These are phyloP conservation scores for Saccostrea cuccullata DNA, from an alignment of 1,140 invertebrate species.

Conservation along the genomic window DNA sequence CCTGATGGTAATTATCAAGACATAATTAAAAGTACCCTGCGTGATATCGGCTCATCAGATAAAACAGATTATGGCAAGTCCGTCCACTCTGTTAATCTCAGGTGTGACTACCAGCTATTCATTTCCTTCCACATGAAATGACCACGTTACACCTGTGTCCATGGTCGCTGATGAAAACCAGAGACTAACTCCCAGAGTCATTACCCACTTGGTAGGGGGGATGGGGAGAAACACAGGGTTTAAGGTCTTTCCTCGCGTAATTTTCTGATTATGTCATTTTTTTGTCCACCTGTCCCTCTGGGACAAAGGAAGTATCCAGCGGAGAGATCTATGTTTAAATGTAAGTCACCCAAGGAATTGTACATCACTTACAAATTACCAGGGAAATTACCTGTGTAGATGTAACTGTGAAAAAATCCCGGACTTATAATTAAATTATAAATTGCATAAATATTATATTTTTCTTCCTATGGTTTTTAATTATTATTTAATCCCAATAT, in stretches of 20 bases:
- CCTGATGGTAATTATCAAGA: constrained; percentile 16
- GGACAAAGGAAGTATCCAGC: background rate
- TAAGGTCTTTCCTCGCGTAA: background rate
- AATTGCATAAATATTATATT: too few species aligned
- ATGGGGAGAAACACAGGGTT: background rate
- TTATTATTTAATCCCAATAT: too few species aligned
- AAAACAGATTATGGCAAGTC: background rate
- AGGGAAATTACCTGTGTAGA: too few species aligned
- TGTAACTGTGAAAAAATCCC: too few species aligned
- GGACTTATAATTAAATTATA: too few species aligned
- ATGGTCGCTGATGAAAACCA: background rate
- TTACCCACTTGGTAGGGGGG: constrained; percentile 17
- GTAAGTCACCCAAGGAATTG: background rate
- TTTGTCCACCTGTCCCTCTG: background rate
- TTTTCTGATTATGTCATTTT: background rate
- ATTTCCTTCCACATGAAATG: constrained; percentile 35
- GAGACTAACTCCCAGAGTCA: background rate
- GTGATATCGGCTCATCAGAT: constrained; percentile 23
- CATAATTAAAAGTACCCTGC: constrained; percentile 31
- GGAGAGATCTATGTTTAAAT: background rate
- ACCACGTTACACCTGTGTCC: constrained; percentile 14
- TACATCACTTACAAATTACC: background rate
- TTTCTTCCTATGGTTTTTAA: too few species aligned
- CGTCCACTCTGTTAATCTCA: constrained; percentile 12
- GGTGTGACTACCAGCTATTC: background rate